Base-by-base conservation (phyloP, 2,797 vertebrate species). In the Cirrhinus mrigala region DNA sequence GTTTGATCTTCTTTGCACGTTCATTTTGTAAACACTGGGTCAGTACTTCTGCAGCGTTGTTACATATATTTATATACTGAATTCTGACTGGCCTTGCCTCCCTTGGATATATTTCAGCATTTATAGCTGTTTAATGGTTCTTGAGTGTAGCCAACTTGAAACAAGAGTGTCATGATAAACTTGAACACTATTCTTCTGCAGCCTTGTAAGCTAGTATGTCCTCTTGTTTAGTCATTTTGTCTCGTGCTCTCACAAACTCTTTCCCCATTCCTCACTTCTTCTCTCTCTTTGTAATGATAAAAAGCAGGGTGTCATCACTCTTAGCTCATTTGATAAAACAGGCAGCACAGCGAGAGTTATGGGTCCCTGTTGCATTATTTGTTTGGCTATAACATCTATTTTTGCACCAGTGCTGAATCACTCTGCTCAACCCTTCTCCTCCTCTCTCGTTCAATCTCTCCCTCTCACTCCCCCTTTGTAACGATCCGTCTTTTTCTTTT, bases 351-450 rank as follows among this genome's bases (percentile, higher is more conserved):
- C 46, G 64, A 81, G 73, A 77, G 82, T 68, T 84, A 84, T 68
- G 54, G 70, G 58, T 54, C 73, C 50, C 78, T 64, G 79, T 54
- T 81, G 71, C 50, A 40, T 46, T 81, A 54, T 80, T 80, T 80
- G 81, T 83, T 54, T 77, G 68, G 81, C 68, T 74, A 16, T 81
- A 76, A 68, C 29, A 44, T 78, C 60, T 79, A 52, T 64, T 76
- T 77, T 75, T 85, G 79, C 52, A 79, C 62, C 79, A 37, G 46
- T 66, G 75, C 70, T 84, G 82, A 84, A 69, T 84, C 74, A 84
- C 48, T 74, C 62, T 7, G 27, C 70, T 86, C 70, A 40, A 27
- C 81, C 37, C 14, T n/a, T 82, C 20, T 54, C 24, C 37, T 15
- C 3, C 46, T 81, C n/a, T 46, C 15, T 74, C n/a, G 16, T 74